Evolutionary conservation across 2,797 vertebrate genomes (phyloP).

Genomic region (Typhlichthys subterraneus): DNA sequence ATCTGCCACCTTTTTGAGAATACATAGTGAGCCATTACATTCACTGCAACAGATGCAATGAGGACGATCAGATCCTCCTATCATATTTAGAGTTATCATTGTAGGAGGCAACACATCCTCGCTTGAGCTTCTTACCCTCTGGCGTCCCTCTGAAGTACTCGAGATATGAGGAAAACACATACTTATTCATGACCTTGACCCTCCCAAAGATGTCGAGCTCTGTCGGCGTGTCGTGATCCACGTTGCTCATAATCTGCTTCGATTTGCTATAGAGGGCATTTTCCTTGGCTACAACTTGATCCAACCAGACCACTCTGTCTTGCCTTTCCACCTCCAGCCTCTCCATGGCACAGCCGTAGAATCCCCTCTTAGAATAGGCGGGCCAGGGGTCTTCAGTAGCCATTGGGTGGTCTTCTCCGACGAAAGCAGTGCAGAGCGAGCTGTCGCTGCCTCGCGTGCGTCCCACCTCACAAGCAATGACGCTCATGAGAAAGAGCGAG

Average conservation of each 20-base stretch:
- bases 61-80: too few relatives aligned
- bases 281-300: slow-evolving; percentile 67
- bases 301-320: slow-evolving; percentile 56
- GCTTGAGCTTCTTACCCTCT: slow-evolving; percentile 68
- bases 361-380: slow-evolving; percentile 31
- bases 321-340: slow-evolving; percentile 38
- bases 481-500: slow-evolving; percentile 70
- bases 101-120: slow-evolving; percentile 43
- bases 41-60: slow-evolving; percentile 2
- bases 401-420: slow-evolving; percentile 66
- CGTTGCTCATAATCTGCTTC: slow-evolving; percentile 53
- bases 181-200: slow-evolving; percentile 72
- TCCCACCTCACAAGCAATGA: slow-evolving; percentile 68
- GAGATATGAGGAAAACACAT: slow-evolving; percentile 67
- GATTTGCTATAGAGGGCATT: slow-evolving; percentile 55
- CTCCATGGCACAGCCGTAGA: slow-evolving; percentile 59
- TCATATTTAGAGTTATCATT: slow-evolving; percentile 1
- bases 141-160: slow-evolving; percentile 70
- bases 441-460: slow-evolving; percentile 40
- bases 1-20: too few relatives aligned
- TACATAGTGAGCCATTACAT: background rate
- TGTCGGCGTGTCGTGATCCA: slow-evolving; percentile 48
- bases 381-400: slow-evolving; percentile 44
- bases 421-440: slow-evolving; percentile 60
- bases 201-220: slow-evolving; percentile 67